phyloP scores from a whole-genome alignment of 1,140 invertebrate genomes.

The Eufriesea mexicana region DNA sequence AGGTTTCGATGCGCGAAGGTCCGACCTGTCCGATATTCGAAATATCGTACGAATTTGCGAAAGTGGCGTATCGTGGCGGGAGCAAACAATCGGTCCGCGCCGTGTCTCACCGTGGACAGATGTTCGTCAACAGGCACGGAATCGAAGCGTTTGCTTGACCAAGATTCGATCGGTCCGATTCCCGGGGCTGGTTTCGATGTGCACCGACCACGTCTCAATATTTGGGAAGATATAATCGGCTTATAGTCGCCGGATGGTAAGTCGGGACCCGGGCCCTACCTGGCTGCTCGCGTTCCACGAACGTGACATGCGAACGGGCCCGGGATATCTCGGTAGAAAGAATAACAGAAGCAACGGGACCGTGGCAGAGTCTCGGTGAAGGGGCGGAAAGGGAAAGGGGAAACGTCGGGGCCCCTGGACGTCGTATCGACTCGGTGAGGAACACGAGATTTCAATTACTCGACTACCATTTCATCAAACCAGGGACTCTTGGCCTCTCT shows the following conservation, averaged over 20 bases:
- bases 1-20: too few species aligned
- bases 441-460: slow-evolving; percentile 80
- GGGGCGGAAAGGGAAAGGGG: background rate
- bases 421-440: slow-evolving; percentile 74
- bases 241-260: slow-evolving; percentile 72
- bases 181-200: slow-evolving; percentile 61
- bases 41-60: background rate
- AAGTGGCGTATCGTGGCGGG: too few species aligned
- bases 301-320: slow-evolving; percentile 72
- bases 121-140: slow-evolving; percentile 5
- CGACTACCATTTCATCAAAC: slow-evolving; percentile 76
- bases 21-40: background rate
- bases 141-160: background rate
- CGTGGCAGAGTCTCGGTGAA: background rate
- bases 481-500: slow-evolving; percentile 49
- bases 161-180: slow-evolving; percentile 29
- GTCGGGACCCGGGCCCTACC: slow-evolving; percentile 67
- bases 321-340: slow-evolving; percentile 67
- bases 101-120: background rate
- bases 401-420: slow-evolving; percentile 40
- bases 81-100: background rate
- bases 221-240: slow-evolving; percentile 80
- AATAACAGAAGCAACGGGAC: slow-evolving; percentile 57
- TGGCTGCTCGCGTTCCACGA: slow-evolving; percentile 69
- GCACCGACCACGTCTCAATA: slow-evolving; percentile 74